Conservation (phyloP, 2,797 vertebrate genomes). For the Gephyroberyx darwinii region DNA sequence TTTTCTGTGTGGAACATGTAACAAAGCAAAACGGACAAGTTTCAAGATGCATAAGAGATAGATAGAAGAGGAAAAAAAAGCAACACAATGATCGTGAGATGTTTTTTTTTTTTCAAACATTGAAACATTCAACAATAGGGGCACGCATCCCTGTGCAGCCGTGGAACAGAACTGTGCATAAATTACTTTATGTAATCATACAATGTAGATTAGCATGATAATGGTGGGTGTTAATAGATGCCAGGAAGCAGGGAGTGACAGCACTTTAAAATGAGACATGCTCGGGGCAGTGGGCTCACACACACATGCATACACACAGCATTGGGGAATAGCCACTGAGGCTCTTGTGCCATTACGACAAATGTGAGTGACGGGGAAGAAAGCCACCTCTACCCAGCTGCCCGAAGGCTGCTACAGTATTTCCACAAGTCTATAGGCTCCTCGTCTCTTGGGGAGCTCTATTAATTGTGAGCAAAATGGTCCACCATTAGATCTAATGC, state of each 20-base stretch:
- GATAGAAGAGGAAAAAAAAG: conserved; percentile 33
- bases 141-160: conserved; percentile 86
- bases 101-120: conserved; percentile 58
- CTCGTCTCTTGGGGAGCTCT: conserved; percentile 78
- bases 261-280: conserved; percentile 98
- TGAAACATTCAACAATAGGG: conserved; percentile 80
- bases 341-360: conserved; percentile 81
- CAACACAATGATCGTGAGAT: conserved; percentile 49
- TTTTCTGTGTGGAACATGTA: conserved; percentile 56
- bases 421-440: conserved; percentile 81
- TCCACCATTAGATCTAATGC: conserved; percentile 78
- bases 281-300: conserved; percentile 89
- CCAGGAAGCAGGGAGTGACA: conserved; percentile 98
- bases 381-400: conserved; percentile 79
- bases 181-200: conserved; percentile 99
- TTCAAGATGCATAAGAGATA: conserved; percentile 23
- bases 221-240: conserved; percentile 99
- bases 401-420: conserved; percentile 81
- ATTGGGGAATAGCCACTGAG: conserved; percentile 83
- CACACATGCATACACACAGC: conserved; percentile 69
- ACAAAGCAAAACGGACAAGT: conserved; percentile 34
- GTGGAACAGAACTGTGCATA: conserved; percentile 95
- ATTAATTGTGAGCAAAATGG: conserved; percentile 83
- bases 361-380: conserved; percentile 85
- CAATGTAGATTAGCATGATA: conserved; percentile 99